A percentile compares a stretch with the other conserved stretches of the same genome.
phyloP scores from a whole-genome alignment of 30 jellyfish, hydroid and myxozoan genomes.

The Turritopsis dohrnii region DNA sequence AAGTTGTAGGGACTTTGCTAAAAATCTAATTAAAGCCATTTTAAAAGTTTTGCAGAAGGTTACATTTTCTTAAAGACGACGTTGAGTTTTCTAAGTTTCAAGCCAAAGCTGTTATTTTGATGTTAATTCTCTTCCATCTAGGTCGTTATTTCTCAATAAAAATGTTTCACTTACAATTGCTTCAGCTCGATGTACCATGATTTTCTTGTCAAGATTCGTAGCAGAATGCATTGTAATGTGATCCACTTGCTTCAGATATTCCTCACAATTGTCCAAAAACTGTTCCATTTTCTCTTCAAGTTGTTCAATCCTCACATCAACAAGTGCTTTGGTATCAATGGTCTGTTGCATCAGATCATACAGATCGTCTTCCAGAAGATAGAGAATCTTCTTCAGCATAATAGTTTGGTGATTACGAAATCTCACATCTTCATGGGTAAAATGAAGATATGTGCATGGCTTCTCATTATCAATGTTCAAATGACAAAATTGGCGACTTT shows the following conservation, averaged over 20 bases:
- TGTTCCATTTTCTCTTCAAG: neutral
- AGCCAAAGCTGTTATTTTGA: no score
- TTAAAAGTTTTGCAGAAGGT: no score
- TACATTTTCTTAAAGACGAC: no score
- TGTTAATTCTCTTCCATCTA: no score
- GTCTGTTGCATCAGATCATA: neutral
- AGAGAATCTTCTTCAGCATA: constrained; percentile 5
- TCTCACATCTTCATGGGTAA: constrained; percentile 3
- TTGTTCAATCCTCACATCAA: neutral
- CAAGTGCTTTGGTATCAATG: neutral
- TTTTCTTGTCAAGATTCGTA: neutral
- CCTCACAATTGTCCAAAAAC: neutral
- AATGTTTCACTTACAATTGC: neutral
- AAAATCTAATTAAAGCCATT: no score
- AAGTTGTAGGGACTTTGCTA: no score
- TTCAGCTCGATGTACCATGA: neutral
- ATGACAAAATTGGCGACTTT: neutral
- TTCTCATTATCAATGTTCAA: neutral
- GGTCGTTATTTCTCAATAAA: no score
- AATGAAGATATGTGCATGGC: neutral
- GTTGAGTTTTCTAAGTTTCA: no score
- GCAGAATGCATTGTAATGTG: neutral
- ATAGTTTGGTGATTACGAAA: constrained; percentile 8
- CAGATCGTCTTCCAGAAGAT: neutral
- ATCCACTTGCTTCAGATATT: neutral